Base-by-base conservation (phyloP, 2,888 invertebrate species). In the Coelinius sp. region DNA sequence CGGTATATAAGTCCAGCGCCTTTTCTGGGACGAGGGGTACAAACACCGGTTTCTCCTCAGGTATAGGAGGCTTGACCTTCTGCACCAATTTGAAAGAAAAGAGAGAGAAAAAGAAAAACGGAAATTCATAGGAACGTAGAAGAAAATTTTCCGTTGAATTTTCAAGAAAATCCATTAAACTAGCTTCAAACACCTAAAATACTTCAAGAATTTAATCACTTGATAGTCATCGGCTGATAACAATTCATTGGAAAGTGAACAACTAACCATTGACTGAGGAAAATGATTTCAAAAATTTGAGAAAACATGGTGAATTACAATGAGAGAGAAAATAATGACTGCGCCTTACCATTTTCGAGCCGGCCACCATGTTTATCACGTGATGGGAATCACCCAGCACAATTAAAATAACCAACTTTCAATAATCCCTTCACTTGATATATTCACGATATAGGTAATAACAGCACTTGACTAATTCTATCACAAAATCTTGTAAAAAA, bases 341-440 rank as follows among this genome's bases (percentile, higher is more conserved):
- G 59, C 64, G 71, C 70, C 84, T 84, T 82, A 86, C 85, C 86
- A 85, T 85, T 77, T 86, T 86, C 70, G 82, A 79, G 59, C 86
- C 80, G 73, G 84, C 85, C 68, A 86, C 85, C 85, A 86, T 86
- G 76, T 76, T 74, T 80, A 63, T 63, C 41, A 63, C 38, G 41
- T 63, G 35, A 63, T 41, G 41, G 20, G 41, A 63, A 63, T 17
- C 31, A 59, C 31, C 59, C 59, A 41, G 12, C 59, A 59, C 59
- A 35, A 25, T 31, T 35, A 35, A 59, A 35, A 14, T 56, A 56
- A 59, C 27, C 12, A 35, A 31, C 31, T 31, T 35, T 10, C 25
- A 59, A 59, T 17, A 59, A 35, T 31, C 27, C 2, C 56, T 31
- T 20, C 59, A 59, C 17, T 35, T 14, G 8, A 14, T 14, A 59